Evolutionary conservation across 2,888 invertebrate genomes (phyloP), one percentile per base, ranked within the genome.

Genomic region (Rutpela maculata): DNA sequence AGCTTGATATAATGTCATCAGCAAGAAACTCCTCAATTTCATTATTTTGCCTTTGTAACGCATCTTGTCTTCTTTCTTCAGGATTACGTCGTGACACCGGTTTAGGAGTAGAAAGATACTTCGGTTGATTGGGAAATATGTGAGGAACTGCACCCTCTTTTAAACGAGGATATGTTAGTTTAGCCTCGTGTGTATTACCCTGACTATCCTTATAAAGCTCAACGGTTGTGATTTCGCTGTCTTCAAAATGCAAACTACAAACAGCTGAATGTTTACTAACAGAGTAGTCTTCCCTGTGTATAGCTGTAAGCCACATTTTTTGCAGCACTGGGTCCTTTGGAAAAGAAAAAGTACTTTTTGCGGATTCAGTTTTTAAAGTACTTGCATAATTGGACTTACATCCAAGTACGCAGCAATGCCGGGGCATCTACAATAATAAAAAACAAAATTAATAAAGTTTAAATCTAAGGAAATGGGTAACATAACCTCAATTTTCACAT

Each of bases 221-320:
- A 17, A 59, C 6, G 18, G 19, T 9, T 59, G 59, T 18, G 18
- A 59, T 19, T 59, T 18, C 4, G 1, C 22, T 26, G 2, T 26
- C 22, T 4, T 3, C 59, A 59, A 59, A 59, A 5, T 59, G 18
- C 59, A 59, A 59, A 59, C 19, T 17, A 6, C 59, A 17, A 18
- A 59, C n/a, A 17, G 19, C n/a, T n/a, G n/a, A n/a, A n/a, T n/a
- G n/a, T 59, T 59, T 59, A 59, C 9, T 59, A 59, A 59, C 19
- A 26, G 22, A 26, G 22, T 26, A 26, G 22, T 26, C 22, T 26
- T 26, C 22, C 22, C 22, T 26, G 22, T 19, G 18, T 19, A 19
- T 17, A 59, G 17, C 19, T 59, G 11, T 62, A 62, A 62, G 63
- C 63, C 63, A 63, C 38, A 9, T 63, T 63, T 63, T 63, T 38